Evolutionary conservation across 2,888 invertebrate species (phyloP), one percentile per base, ranked within the genome.

Genomic region (Adineta ricciae): DNA sequence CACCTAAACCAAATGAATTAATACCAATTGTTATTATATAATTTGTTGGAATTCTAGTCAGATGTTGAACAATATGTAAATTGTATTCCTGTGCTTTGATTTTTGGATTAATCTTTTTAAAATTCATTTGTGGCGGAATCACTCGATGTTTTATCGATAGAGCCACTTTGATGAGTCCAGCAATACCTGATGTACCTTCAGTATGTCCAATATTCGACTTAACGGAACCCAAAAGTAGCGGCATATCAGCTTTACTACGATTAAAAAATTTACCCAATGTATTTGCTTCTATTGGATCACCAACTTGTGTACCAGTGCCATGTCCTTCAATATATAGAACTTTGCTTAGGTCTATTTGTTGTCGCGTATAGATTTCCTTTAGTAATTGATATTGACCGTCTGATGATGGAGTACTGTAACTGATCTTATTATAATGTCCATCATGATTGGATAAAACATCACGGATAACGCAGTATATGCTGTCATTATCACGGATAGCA

Each of bases 1-100:
- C 89, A 2, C 89, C 89, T 85, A 88, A 88, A 1, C 88, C 88
- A 86, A 88, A 89, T n/a, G 87, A 88, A 84, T 88, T 88, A 1
- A 88, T 86, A 83, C 88, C 88, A 19, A 87, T 87, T 14, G 87
- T 41, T 54, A 88, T 86, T 8, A 86, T 32, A 24, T 84, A 50
- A 3, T 54, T n/a, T 14, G 36, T n/a, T n/a, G n/a, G 24, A 9
- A 78, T 38, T 5, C 52, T 83, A 4, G 27, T 50, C 9, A 50
- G 24, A 32, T 24, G 41, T 49, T 64, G 49, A 56, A 87, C 87
- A 88, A 21, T 32, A 83, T 83, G 27, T 49, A 83, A 83, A 5
- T 24, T n/a, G n/a, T 46, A 27, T 32, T n/a, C 27, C 4, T 87
- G 85, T 46, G 88, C 87, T 27, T 87, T 83, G 36, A 89, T 88